Evolutionary conservation across 2,113 vertebrate species (phyloP).

Genomic region (Chaetura pelagica): DNA sequence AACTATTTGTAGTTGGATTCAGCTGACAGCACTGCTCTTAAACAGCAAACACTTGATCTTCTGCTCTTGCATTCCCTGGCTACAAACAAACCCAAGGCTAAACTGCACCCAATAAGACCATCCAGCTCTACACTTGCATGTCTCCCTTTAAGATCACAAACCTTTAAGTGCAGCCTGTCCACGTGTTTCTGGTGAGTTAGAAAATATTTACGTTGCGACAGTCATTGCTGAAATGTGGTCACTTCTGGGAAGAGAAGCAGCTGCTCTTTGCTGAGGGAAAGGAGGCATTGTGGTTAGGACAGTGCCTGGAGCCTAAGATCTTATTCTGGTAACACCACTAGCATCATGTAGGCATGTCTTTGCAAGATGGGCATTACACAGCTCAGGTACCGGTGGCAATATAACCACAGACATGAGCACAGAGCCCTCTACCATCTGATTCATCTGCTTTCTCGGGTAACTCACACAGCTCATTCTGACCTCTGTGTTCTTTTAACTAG

Average conservation of each 20-base stretch:
- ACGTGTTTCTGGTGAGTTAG: not conserved
- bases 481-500: not conserved
- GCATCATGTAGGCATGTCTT: not conserved
- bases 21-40: not conserved
- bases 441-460: not conserved
- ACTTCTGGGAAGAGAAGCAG: constrained; percentile 58
- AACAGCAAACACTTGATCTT: not conserved
- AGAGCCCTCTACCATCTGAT: not conserved
- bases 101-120: not conserved
- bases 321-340: constrained; percentile 25
- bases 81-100: not conserved
- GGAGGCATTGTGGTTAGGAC: constrained; percentile 37
- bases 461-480: not conserved
- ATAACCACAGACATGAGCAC: not conserved
- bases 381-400: not conserved
- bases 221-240: not conserved
- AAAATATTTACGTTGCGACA: constrained; percentile 22
- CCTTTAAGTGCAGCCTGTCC: not conserved
- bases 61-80: not conserved
- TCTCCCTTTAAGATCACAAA: not conserved
- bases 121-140: not conserved
- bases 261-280: constrained; percentile 40
- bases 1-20: not conserved
- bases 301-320: constrained; percentile 17
- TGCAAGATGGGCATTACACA: not conserved